Percentiles rank a stretch among this genome's conserved stretches.
These are phyloP conservation scores for Poecilia picta DNA, from an alignment of 2,797 vertebrate genomes.

Conservation along the genomic window DNA sequence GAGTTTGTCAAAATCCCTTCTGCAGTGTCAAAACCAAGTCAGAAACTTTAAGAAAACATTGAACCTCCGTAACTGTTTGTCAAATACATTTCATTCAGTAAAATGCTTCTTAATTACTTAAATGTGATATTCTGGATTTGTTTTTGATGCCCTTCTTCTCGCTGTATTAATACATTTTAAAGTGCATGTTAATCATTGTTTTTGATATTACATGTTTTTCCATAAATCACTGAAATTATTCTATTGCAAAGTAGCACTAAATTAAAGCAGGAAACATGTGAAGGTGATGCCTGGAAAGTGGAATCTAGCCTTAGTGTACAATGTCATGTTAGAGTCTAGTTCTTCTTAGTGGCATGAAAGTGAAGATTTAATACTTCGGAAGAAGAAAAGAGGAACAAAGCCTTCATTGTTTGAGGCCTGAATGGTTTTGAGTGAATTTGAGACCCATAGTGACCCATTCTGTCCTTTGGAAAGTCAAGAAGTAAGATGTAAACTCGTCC, in stretches of 20 bases:
- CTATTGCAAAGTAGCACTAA: not conserved
- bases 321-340: conserved; percentile 12
- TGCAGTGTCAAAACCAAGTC: not conserved
- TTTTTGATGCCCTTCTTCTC: not conserved
- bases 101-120: not conserved
- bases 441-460: conserved; percentile 1
- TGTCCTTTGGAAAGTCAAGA: conserved; percentile 7
- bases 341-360: conserved; percentile 19
- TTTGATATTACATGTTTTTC: not conserved
- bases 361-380: not conserved
- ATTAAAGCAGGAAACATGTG: not conserved
- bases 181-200: not conserved
- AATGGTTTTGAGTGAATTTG: conserved; percentile 10
- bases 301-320: not conserved
- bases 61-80: not conserved
- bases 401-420: conserved; percentile 24
- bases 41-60: too few relatives aligned
- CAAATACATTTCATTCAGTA: not conserved
- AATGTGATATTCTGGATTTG: not conserved
- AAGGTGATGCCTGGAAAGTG: not conserved
- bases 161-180: not conserved
- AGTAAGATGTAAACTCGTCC: not conserved
- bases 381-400: conserved; percentile 13
- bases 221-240: not conserved
- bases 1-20: not conserved